These are phyloP conservation scores for Vesta saturnalis DNA, from an alignment of 2,888 invertebrate genomes.

Conservation along the genomic window DNA sequence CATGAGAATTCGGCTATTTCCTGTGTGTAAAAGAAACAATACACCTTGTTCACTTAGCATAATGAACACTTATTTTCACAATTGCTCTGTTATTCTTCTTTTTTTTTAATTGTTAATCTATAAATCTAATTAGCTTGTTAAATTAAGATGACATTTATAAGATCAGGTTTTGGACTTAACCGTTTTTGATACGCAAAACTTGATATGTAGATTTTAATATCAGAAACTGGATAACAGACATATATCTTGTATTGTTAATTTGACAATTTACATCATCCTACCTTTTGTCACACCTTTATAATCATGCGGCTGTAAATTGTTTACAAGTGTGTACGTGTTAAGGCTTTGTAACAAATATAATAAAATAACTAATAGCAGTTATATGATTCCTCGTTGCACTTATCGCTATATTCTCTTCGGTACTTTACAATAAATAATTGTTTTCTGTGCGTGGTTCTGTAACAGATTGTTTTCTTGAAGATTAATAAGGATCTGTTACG, in stretches of 20 bases:
- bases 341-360: not conserved
- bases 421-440: not conserved
- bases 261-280: not conserved
- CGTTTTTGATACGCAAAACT: too few species aligned
- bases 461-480: too few species aligned
- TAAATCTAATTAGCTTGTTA: not conserved
- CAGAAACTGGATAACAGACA: not conserved
- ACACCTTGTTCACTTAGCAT: constrained; percentile 32
- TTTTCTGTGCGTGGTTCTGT: too few species aligned
- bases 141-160: not conserved
- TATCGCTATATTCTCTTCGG: not conserved
- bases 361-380: not conserved
- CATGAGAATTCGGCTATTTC: constrained; percentile 41
- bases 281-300: not conserved
- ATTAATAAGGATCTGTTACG: too few species aligned
- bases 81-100: constrained; percentile 40
- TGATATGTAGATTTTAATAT: not conserved
- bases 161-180: too few species aligned
- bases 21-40: constrained; percentile 36
- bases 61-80: constrained; percentile 41
- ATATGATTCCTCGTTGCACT: not conserved
- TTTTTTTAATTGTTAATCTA: constrained; percentile 29
- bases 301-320: not conserved
- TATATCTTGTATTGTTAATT: not conserved
- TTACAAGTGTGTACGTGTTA: not conserved